Base-by-base conservation (phyloP, 2,113 vertebrate genomes). In the Microtus montanus region DNA sequence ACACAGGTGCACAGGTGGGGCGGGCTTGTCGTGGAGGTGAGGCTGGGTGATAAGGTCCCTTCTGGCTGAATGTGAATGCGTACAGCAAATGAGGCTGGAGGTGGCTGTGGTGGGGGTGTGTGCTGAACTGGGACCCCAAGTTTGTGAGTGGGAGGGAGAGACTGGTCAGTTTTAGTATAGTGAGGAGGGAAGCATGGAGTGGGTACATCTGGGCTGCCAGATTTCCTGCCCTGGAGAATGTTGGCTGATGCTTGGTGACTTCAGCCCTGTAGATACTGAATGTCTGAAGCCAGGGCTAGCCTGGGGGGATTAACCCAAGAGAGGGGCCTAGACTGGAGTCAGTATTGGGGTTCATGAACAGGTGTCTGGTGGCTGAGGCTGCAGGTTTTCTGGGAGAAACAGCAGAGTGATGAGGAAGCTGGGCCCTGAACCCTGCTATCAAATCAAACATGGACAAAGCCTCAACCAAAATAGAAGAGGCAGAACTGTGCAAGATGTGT, bases 1-100 rank as follows among this genome's bases (percentile, higher is more conserved):
- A 99, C 80, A 98, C 98, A 99, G 99, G 99, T 99, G 78, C 97
- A 44, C 5, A 73, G 91, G 52, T 22, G 1, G 74, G 93, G 85
- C 17, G 80, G 91, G 83, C 30, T 12, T 41, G 71, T 30, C 49
- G 15, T 0, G 52, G 52, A 30, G 14, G 7, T 7, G 74, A 75
- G 75, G 24, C 26, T 28, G 33, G 47, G 19, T 19, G 8, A 30
- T 77, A 30, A 7, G 77, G 1, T 44, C n/a, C 33, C 87, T 19
- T 68, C 33, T 41, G 79, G 47, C 77, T 68, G 87, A 58, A 12
- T 12, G 19, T 44, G 90, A 79, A 15, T 22, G 20, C 49, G 58
- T 54, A 30, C 49, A 12, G 83, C 79, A 84, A 63, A 47, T 73
- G 54, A 54, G 33, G 52, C 44, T 77, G 54, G 44, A 82, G 35